phyloP scores from a whole-genome alignment of 2,113 vertebrate genomes.

The Bubo bubo region DNA sequence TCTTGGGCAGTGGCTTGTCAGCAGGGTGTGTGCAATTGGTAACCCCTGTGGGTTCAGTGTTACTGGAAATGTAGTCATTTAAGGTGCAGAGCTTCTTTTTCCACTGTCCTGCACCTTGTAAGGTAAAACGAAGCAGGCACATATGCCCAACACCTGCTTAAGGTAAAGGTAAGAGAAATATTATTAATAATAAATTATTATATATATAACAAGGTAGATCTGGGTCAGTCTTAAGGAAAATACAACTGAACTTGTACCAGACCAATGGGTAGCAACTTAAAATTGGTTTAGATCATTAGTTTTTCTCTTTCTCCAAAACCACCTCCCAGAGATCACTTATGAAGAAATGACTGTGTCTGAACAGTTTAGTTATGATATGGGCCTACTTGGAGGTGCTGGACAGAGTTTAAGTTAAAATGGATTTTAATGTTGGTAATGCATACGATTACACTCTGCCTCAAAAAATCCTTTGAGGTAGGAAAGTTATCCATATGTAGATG shows the following conservation, averaged over 20 bases:
- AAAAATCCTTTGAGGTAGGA: background rate
- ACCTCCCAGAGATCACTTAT: background rate
- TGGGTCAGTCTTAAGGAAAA: background rate
- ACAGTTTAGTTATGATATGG: background rate
- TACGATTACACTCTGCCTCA: background rate
- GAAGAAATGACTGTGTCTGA: background rate
- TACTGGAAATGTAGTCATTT: background rate
- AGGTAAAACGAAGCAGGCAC: background rate
- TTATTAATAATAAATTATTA: background rate
- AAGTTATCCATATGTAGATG: background rate
- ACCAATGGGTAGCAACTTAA: background rate
- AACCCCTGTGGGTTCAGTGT: background rate
- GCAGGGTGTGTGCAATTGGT: background rate
- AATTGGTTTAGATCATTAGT: background rate
- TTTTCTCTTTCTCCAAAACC: background rate
- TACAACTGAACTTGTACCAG: background rate
- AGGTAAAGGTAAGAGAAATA: background rate
- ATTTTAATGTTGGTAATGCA: background rate
- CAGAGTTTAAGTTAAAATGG: background rate
- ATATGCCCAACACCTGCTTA: background rate
- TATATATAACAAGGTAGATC: background rate
- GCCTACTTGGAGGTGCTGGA: background rate
- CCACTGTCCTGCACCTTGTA: background rate
- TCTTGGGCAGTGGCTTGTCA: accelerated
- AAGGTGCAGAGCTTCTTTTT: background rate